Evolutionary conservation across 2,113 vertebrate species (phyloP).

Genomic region (Bagarius yarrelli): DNA sequence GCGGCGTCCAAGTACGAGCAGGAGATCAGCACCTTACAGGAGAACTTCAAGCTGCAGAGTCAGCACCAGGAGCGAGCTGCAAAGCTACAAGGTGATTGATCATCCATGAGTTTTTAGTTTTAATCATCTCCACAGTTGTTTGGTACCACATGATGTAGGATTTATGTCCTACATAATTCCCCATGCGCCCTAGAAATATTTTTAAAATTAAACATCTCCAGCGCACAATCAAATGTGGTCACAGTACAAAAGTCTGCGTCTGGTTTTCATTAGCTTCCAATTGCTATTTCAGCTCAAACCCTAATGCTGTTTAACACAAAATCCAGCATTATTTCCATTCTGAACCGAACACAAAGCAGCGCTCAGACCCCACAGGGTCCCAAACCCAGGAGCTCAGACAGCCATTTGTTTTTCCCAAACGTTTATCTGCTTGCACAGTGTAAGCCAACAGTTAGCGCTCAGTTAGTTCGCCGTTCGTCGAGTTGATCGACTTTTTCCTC

Average conservation of each 20-base stretch:
- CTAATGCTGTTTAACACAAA: constrained; percentile 21
- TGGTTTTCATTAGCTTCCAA: background rate
- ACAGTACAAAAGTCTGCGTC: background rate
- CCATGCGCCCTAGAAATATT: background rate
- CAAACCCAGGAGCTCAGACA: background rate
- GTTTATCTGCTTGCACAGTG: background rate
- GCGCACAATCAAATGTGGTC: background rate
- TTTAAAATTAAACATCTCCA: background rate
- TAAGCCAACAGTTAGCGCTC: constrained; percentile 4
- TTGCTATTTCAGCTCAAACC: background rate
- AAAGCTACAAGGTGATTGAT: constrained; percentile 77
- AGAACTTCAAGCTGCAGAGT: constrained; percentile 79
- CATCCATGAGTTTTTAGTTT: background rate
- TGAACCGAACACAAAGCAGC: background rate
- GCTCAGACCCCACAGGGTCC: background rate
- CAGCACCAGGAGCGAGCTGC: constrained; percentile 75
- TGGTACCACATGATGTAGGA: background rate
- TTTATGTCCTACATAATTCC: background rate
- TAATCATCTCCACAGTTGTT: background rate
- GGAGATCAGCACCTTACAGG: constrained; percentile 83
- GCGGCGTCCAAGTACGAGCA: constrained; percentile 83
- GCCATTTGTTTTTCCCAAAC: background rate
- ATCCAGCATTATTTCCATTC: background rate
- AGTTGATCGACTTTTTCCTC: constrained; percentile 12
- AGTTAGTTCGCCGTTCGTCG: constrained; percentile 18